Conservation (phyloP, 2,113 vertebrate genomes). For the Albula glossodonta region DNA sequence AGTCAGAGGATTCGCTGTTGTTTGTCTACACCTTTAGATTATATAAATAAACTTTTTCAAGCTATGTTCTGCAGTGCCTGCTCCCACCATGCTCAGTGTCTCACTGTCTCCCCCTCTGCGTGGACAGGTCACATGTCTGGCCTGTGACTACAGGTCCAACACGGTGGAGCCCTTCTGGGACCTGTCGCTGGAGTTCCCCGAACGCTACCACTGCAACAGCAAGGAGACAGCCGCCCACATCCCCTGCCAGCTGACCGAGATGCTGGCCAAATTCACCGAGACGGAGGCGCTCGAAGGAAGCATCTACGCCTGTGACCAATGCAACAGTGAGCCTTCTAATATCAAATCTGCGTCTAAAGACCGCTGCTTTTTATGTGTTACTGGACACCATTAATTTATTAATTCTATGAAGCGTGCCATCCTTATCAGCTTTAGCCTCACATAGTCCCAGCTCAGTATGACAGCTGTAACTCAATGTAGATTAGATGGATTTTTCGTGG, state of each 20-base stretch:
- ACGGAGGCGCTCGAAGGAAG: constrained; percentile 94
- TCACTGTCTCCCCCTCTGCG: constrained; percentile 30
- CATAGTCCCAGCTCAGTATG: too few relatives aligned
- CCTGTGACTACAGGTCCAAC: constrained; percentile 92
- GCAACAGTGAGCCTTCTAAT: constrained; percentile 86
- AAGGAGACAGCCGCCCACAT: constrained; percentile 77
- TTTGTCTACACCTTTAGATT: too few relatives aligned
- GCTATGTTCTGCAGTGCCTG: not conserved
- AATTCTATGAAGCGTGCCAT: too few relatives aligned
- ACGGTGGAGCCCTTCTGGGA: constrained; percentile 98
- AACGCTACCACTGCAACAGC: constrained; percentile 88
- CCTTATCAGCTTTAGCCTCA: too few relatives aligned
- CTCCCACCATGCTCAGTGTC: not conserved
- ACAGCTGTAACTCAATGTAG: too few relatives aligned
- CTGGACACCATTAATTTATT: too few relatives aligned
- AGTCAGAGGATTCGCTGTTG: too few relatives aligned
- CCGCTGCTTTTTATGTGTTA: too few relatives aligned
- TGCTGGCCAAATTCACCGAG: constrained; percentile 98
- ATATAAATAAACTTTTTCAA: not conserved
- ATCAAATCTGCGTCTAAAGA: too few relatives aligned
- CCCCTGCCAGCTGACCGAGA: constrained; percentile 93
- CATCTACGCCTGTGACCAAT: constrained; percentile 96
- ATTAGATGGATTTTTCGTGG: too few relatives aligned
- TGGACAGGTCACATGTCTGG: constrained; percentile 48
- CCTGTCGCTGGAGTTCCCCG: constrained; percentile 94